phyloP scores from a whole-genome alignment of 1,140 invertebrate species.

The Neuroterus valhalla region DNA sequence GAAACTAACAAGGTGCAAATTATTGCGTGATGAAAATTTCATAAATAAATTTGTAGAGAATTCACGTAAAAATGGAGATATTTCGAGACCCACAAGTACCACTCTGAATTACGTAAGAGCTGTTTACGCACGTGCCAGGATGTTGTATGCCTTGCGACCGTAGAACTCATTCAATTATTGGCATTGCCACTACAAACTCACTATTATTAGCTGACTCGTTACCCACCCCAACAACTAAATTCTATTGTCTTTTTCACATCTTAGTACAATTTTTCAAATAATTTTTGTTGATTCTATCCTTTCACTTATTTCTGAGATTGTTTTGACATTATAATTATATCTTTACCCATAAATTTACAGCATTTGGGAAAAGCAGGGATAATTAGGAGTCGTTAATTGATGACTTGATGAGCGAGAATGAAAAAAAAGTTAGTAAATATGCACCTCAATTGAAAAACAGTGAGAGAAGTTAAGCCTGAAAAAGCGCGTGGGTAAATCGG shows the following conservation, averaged over 20 bases:
- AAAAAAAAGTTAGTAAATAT: constrained; percentile 32
- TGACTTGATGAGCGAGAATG: background rate
- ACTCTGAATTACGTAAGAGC: constrained; percentile 57
- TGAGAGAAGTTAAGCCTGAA: constrained; percentile 26
- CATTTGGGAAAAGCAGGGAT: background rate
- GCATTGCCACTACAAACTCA: constrained; percentile 58
- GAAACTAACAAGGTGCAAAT: background rate
- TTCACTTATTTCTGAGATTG: too few relatives aligned
- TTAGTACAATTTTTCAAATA: background rate
- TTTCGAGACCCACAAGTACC: constrained; percentile 52
- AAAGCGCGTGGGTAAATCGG: constrained; percentile 43
- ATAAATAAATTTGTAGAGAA: constrained; percentile 35
- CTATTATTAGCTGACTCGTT: constrained; percentile 65
- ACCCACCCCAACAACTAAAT: background rate
- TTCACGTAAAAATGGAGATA: constrained; percentile 54
- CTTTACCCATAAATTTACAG: too few relatives aligned
- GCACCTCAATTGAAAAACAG: constrained; percentile 29
- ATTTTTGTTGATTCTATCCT: too few relatives aligned
- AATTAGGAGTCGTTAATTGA: background rate
- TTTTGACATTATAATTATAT: too few relatives aligned
- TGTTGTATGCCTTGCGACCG: constrained; percentile 63
- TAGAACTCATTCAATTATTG: constrained; percentile 62
- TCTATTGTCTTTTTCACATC: background rate
- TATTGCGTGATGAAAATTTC: constrained; percentile 20
- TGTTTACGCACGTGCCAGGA: constrained; percentile 74